phyloP scores from a whole-genome alignment of 2,113 vertebrate genomes.

The Entomyzon cyanotis region DNA sequence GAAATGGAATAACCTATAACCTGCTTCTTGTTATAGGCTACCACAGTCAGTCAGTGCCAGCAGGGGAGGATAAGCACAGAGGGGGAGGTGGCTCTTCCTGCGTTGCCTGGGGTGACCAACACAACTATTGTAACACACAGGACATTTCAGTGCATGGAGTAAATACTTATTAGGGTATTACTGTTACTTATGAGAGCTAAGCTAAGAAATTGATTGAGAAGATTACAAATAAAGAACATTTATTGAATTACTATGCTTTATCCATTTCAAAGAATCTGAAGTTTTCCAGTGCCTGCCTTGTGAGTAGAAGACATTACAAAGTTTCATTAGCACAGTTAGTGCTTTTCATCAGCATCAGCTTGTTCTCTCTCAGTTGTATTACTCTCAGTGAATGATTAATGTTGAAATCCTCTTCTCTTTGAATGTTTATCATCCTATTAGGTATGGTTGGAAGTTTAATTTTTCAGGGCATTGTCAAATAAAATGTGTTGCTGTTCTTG shows the following conservation, averaged over 20 bases:
- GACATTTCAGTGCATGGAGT: not conserved
- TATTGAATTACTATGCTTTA: not conserved
- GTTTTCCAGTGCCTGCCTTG: not conserved
- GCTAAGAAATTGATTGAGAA: not conserved
- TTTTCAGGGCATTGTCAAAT: constrained; percentile 27
- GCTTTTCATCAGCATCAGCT: not conserved
- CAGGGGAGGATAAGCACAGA: not conserved
- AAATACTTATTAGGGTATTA: not conserved
- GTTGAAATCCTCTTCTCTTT: not conserved
- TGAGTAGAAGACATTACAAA: not conserved
- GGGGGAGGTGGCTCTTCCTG: not conserved
- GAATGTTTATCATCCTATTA: constrained; percentile 8
- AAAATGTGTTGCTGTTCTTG: not conserved
- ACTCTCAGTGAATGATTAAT: not conserved
- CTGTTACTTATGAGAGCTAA: not conserved
- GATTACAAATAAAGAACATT: not conserved
- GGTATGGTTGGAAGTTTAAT: not conserved
- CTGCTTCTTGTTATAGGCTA: not conserved
- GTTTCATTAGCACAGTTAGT: not conserved
- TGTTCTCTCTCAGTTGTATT: not conserved
- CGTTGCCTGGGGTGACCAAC: not conserved
- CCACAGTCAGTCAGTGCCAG: not conserved
- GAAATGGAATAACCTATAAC: not conserved
- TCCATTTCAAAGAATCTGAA: not conserved
- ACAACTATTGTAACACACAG: not conserved